A percentile compares a stretch with the other conserved stretches of the same genome.
Evolutionary conservation across 2,113 vertebrate species (phyloP).

Genomic region (Naja naja): DNA sequence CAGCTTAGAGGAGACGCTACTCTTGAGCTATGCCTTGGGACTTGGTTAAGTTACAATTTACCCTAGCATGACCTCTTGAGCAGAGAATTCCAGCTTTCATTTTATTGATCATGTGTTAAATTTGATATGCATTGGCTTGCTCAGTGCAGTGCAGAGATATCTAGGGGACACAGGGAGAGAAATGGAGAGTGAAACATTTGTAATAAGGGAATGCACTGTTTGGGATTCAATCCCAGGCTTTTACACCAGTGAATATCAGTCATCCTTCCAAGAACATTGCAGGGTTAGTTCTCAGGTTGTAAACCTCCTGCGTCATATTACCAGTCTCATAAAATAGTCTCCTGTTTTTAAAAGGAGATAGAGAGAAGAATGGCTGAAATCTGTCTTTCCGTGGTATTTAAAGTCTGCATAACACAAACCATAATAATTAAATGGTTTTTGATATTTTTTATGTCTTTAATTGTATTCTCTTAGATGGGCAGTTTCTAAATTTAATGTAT

Average conservation of each 20-base stretch:
- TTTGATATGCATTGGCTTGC: slow-evolving; percentile 55
- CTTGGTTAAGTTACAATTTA: slow-evolving; percentile 55
- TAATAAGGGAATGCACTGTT: slow-evolving; percentile 66
- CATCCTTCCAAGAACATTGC: slow-evolving; percentile 72
- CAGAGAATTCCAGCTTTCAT: slow-evolving; percentile 65
- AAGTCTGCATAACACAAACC: neutral
- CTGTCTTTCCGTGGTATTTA: no score
- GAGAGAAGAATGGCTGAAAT: neutral
- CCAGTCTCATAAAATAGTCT: neutral
- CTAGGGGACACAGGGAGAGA: slow-evolving; percentile 51
- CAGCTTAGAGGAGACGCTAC: neutral
- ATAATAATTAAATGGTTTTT: neutral
- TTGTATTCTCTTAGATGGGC: neutral
- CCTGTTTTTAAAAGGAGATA: neutral
- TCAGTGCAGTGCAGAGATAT: slow-evolving; percentile 45
- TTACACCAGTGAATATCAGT: slow-evolving; percentile 70
- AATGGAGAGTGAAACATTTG: slow-evolving; percentile 49
- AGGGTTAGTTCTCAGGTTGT: slow-evolving; percentile 14
- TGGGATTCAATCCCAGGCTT: slow-evolving; percentile 64
- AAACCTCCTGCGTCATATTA: neutral
- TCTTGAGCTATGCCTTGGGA: neutral
- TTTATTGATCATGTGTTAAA: slow-evolving; percentile 66
- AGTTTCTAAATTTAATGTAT: neutral
- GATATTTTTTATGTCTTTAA: neutral
- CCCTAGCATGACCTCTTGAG: slow-evolving; percentile 61